phyloP scores from a whole-genome alignment of 2,113 vertebrate species.

The Microtus ochrogaster region DNA sequence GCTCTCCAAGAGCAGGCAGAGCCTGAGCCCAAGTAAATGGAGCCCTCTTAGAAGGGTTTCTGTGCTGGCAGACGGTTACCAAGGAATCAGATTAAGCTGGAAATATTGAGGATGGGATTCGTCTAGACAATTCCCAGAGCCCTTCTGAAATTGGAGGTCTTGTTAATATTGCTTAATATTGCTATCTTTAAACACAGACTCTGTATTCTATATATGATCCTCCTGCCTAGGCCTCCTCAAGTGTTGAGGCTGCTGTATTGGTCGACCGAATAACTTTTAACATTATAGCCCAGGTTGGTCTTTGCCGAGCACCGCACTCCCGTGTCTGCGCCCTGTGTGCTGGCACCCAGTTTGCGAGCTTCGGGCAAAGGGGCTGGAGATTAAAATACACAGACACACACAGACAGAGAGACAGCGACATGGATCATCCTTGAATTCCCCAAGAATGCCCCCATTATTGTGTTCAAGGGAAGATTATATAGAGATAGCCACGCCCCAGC shows the following conservation, averaged over 20 bases:
- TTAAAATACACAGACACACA: no score
- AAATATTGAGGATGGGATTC: not conserved
- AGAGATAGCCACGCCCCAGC: no score
- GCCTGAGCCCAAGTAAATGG: accelerated
- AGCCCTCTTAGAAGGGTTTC: not conserved
- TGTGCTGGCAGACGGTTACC: not conserved
- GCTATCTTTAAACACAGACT: not conserved
- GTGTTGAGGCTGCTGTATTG: not conserved
- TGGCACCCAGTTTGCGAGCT: no score
- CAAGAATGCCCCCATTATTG: no score
- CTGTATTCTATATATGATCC: not conserved
- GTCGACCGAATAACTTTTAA: not conserved
- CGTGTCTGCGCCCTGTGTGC: no score
- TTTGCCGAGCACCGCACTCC: not conserved
- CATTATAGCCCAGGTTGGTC: not conserved
- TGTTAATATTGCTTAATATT: not conserved
- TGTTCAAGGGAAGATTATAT: no score
- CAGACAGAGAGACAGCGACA: no score
- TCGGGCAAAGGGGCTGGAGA: no score
- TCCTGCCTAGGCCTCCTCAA: not conserved
- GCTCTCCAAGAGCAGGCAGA: not conserved
- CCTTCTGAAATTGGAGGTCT: not conserved
- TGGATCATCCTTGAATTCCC: no score
- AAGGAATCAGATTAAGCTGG: not conserved
- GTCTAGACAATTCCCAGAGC: not conserved